A percentile compares a stretch with the other conserved stretches of the same genome.
Evolutionary conservation across 2,113 vertebrate species (phyloP).

Genomic region (Bolborhynchus lineola): DNA sequence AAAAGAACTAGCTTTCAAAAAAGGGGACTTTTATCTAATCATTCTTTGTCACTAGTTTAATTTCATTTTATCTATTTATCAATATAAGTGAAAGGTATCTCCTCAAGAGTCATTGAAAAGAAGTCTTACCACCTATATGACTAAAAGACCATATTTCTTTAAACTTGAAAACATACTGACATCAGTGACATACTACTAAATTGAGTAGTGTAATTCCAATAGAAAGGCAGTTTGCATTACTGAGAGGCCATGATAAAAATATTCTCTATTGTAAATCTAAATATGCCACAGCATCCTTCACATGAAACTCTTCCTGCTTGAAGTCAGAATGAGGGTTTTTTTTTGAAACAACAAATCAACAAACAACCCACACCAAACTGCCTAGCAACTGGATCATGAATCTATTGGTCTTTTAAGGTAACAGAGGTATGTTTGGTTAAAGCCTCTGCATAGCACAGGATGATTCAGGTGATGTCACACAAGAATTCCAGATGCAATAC

Average conservation of each 20-base stretch:
- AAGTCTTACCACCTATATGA: background rate
- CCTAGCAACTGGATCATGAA: background rate
- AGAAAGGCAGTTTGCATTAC: background rate
- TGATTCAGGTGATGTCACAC: background rate
- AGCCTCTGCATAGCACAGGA: background rate
- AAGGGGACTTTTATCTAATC: background rate
- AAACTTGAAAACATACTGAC: background rate
- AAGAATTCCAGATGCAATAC: background rate
- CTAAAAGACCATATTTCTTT: background rate
- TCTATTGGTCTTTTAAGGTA: background rate
- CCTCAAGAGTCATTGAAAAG: background rate
- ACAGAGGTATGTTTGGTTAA: background rate
- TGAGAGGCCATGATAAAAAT: background rate
- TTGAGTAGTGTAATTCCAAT: background rate
- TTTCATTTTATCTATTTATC: background rate
- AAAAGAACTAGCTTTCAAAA: background rate
- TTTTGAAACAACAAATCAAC: background rate
- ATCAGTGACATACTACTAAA: background rate
- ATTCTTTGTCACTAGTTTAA: background rate
- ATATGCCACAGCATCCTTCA: background rate
- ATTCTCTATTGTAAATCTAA: background rate
- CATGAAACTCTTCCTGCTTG: background rate
- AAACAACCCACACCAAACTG: background rate
- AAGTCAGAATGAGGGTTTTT: background rate
- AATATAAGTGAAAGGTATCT: background rate